Conservation (phyloP, 2,113 vertebrate species). For the Pedetes capensis region DNA sequence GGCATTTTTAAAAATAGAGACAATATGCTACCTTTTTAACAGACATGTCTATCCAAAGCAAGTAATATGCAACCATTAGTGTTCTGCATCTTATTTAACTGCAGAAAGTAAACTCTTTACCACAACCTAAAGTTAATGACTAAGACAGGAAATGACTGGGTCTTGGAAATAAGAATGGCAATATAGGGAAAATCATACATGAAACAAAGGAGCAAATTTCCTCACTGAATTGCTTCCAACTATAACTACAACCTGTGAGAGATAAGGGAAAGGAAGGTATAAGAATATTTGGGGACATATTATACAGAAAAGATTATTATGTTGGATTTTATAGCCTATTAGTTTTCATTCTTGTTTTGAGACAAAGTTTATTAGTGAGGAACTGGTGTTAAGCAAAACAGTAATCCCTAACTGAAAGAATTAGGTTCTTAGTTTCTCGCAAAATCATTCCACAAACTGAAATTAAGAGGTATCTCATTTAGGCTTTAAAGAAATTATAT, state of each 20-base stretch:
- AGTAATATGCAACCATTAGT: not conserved
- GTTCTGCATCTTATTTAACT: not conserved
- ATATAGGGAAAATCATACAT: not conserved
- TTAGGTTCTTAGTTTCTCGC: not conserved
- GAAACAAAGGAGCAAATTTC: not conserved
- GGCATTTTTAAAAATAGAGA: not conserved
- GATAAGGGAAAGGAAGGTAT: rapidly evolving
- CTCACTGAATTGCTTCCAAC: not conserved
- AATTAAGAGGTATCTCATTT: not conserved
- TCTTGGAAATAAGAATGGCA: not conserved
- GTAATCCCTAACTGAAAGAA: not conserved
- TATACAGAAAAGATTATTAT: not conserved
- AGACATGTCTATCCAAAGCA: not conserved
- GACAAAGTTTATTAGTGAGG: not conserved
- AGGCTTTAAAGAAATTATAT: not conserved
- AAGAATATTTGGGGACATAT: not conserved
- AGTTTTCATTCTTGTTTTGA: not conserved
- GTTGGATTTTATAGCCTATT: not conserved
- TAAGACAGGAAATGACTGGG: not conserved
- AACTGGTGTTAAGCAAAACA: not conserved
- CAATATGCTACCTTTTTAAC: not conserved
- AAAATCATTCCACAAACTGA: not conserved
- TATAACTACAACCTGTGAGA: not conserved
- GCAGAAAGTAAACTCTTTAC: not conserved
- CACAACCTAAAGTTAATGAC: not conserved